Base-by-base conservation (phyloP, 2,797 vertebrate genomes). In the Myripristis jacobus region DNA sequence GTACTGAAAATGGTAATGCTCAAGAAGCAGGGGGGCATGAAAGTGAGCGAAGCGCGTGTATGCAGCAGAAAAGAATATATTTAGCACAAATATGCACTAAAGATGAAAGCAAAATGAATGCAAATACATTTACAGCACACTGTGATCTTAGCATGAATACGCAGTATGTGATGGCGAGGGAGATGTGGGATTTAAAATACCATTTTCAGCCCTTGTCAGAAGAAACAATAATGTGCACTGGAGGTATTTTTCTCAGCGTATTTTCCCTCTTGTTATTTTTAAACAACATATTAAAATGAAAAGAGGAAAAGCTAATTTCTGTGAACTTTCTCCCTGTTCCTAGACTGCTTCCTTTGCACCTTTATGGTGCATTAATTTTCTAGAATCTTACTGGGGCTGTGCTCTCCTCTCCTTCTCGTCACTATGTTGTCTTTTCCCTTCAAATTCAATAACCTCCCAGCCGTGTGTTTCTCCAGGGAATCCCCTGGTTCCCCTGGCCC, bases 381-480 rank as follows among this genome's bases (percentile, higher is more conserved):
- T 59, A 52, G 58, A 79, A 73, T 75, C 69, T 70, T 71, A 70
- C 64, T 59, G 61, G 70, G 66, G 58, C 55, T 64, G 63, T 70
- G 36, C 79, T 64, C 50, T 65, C 71, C 61, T 59, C 66, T 61
- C 65, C 76, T 83, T 61, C 41, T 44, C 47, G 78, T 74, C 54
- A 60, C 63, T 11, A 8, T 61, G 53, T 82, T 83, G 64, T 84
- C 84, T 83, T 73, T 78, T 85, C 24, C 84, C 82, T 90, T 91
- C 84, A 88, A 82, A 90, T 90, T 85, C 87, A 92, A 90, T 92
- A 89, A 88, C 82, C 87, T 89, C 86, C 84, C 89, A 90, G 90
- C 83, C 88, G 88, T 77, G 77, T 83, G 79, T 81, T 91, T 86
- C 92, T 92, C 92, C 80, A 88, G 92, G 92, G 92, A 92, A 85